Conservation (phyloP, 2,888 invertebrate species). For the Brachylomia viminalis region DNA sequence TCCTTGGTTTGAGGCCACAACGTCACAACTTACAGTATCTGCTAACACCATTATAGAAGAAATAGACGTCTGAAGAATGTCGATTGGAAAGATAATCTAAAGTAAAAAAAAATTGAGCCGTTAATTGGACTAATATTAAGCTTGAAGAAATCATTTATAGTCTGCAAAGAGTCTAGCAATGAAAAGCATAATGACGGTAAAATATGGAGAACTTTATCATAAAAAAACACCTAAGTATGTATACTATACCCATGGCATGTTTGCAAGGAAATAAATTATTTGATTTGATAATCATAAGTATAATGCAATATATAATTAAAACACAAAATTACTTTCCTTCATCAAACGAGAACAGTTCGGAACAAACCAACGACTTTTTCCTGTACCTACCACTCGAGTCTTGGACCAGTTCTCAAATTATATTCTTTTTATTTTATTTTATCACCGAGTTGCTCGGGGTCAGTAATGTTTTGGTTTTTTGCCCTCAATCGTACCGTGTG, state of each 20-base stretch:
- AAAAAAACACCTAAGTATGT: too few relatives aligned
- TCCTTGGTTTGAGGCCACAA: slow-evolving; percentile 17
- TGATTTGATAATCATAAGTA: too few relatives aligned
- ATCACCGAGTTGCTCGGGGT: slow-evolving; percentile 72
- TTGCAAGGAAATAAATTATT: too few relatives aligned
- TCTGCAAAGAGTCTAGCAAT: neutral
- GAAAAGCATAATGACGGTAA: neutral
- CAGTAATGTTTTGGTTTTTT: slow-evolving; percentile 80
- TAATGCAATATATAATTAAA: neutral
- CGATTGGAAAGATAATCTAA: neutral
- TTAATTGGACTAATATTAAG: neutral
- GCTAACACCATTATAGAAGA: neutral
- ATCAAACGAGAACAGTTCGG: slow-evolving; percentile 36
- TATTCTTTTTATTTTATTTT: slow-evolving; percentile 61
- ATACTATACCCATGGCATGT: too few relatives aligned
- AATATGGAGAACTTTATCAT: too few relatives aligned
- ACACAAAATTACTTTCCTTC: neutral
- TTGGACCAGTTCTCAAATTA: slow-evolving; percentile 66
- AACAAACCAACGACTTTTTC: slow-evolving; percentile 61
- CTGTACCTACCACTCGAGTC: slow-evolving; percentile 51
- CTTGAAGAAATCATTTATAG: neutral
- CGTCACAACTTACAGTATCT: neutral
- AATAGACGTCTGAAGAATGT: neutral
- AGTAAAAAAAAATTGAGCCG: too few relatives aligned
- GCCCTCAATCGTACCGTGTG: slow-evolving; percentile 51